A percentile compares a stretch with the other conserved stretches of the same genome.
Evolutionary conservation across 2,888 invertebrate species (phyloP).

Genomic region (Stegophylla sp.): DNA sequence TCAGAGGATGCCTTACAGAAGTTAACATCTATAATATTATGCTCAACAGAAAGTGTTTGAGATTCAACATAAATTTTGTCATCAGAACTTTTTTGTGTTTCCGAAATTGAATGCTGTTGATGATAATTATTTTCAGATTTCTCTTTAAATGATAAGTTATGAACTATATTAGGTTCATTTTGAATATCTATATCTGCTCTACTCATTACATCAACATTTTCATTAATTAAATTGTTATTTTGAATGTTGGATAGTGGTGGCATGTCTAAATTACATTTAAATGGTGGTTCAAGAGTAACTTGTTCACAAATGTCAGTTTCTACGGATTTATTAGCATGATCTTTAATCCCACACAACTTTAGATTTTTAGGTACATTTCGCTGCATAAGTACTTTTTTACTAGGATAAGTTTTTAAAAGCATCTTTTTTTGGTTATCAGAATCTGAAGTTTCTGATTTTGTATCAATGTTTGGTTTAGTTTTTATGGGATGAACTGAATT

Average conservation of each 20-base stretch:
- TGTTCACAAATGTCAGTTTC: neutral
- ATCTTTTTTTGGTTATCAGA: conserved; percentile 58
- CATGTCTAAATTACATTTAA: conserved; percentile 2
- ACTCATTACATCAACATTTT: neutral
- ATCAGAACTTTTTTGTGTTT: neutral
- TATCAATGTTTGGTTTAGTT: neutral
- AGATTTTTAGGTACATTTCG: conserved; percentile 6
- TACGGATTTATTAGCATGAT: neutral
- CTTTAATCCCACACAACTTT: conserved; percentile 14
- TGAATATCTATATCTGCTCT: neutral
- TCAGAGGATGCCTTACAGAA: neutral
- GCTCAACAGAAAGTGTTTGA: neutral
- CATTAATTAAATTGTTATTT: neutral
- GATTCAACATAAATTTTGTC: neutral
- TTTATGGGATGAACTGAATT: neutral
- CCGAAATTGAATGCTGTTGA: neutral
- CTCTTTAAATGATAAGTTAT: conserved; percentile 30
- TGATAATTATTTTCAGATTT: conserved; percentile 19
- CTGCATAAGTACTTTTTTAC: conserved; percentile 50
- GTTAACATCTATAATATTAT: neutral
- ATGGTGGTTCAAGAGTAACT: conserved; percentile 1
- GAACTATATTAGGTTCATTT: conserved; percentile 20
- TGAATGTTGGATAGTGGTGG: neutral
- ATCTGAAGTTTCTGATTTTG: neutral
- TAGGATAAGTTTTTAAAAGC: conserved; percentile 60